Conservation (phyloP, 2,113 vertebrate genomes). For the Salvelinus fontinalis region DNA sequence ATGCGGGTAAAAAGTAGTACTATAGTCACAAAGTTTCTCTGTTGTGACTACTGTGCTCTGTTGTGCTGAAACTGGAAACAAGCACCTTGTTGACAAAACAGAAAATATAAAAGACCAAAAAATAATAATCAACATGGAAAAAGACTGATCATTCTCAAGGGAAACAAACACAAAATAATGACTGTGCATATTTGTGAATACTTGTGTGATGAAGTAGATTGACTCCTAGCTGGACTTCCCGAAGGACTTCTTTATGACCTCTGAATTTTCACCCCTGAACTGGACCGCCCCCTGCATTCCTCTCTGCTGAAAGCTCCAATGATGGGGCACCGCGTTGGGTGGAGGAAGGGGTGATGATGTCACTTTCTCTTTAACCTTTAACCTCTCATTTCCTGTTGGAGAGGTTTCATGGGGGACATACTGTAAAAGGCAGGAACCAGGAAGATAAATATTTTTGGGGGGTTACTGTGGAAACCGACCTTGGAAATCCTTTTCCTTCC, state of each 20-base stretch:
- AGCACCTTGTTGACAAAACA: slow-evolving; percentile 85
- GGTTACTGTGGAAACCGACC: neutral
- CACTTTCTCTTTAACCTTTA: neutral
- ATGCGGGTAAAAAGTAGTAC: slow-evolving; percentile 89
- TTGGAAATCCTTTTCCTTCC: slow-evolving; percentile 57
- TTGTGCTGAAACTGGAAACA: slow-evolving; percentile 83
- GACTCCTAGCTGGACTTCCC: slow-evolving; percentile 41
- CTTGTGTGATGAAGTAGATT: slow-evolving; percentile 38
- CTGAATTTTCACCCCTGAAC: slow-evolving; percentile 54
- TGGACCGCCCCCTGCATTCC: slow-evolving; percentile 57
- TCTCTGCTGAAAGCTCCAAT: slow-evolving; percentile 41
- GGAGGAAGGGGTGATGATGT: neutral
- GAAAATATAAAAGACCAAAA: slow-evolving; percentile 46
- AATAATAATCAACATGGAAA: slow-evolving; percentile 48
- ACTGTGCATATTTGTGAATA: slow-evolving; percentile 66
- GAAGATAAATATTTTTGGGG: slow-evolving; percentile 29
- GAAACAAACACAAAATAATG: slow-evolving; percentile 41
- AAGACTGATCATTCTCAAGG: slow-evolving; percentile 58
- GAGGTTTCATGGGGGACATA: too few relatives aligned
- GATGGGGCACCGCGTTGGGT: slow-evolving; percentile 4
- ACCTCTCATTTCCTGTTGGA: neutral
- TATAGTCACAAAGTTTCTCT: slow-evolving; percentile 81
- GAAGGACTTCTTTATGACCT: slow-evolving; percentile 48
- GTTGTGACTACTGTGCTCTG: slow-evolving; percentile 83
- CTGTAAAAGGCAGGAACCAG: neutral